A percentile compares a stretch with the other conserved stretches of the same genome.
Evolutionary conservation across 2,113 vertebrate species (phyloP).

Genomic region (Microtus pennsylvanicus): DNA sequence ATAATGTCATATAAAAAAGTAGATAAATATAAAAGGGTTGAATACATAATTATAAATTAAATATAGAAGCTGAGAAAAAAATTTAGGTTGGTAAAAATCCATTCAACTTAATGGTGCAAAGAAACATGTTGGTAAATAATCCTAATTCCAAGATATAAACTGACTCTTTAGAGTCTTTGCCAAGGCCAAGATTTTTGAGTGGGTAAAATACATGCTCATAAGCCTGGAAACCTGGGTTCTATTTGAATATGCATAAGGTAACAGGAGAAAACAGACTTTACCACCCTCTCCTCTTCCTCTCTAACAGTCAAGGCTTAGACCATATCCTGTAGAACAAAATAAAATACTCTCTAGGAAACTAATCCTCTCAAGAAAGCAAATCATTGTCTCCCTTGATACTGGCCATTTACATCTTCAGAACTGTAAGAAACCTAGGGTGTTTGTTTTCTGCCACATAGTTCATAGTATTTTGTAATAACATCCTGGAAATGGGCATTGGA

Average conservation of each 20-base stretch:
- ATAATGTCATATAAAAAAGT: neutral
- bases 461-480: neutral
- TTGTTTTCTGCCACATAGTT: neutral
- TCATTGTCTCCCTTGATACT: neutral
- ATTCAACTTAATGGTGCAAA: neutral
- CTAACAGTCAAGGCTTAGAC: neutral
- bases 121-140: neutral
- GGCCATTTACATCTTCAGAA: neutral
- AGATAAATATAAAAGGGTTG: neutral
- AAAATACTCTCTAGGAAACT: neutral
- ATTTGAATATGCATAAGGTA: neutral
- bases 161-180: neutral
- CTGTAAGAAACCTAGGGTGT: neutral
- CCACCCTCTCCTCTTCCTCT: neutral
- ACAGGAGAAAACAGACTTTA: neutral
- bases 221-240: neutral
- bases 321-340: neutral
- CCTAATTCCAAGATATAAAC: neutral
- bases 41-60: neutral
- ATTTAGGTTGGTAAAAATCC: neutral
- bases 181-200: neutral
- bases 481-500: neutral
- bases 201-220: neutral
- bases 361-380: neutral
- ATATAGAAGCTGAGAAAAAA: neutral